Evolutionary conservation across 1,140 invertebrate genomes (phyloP).

Genomic region (Elysia chlorotica): DNA sequence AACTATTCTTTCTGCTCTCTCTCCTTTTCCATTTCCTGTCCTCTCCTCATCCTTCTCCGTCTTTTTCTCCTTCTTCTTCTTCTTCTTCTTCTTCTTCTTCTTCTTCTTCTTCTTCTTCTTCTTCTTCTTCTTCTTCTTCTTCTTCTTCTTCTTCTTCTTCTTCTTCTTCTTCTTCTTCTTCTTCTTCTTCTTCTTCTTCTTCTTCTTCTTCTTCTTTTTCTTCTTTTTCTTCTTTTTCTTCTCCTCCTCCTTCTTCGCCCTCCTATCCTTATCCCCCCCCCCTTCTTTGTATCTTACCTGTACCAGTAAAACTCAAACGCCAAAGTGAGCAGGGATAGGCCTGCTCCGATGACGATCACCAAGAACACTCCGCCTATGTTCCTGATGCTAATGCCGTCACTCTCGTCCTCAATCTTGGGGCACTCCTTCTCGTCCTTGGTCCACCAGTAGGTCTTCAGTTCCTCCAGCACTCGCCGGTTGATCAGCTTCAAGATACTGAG

Average conservation of each 20-base stretch:
- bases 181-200: background rate
- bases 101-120: constrained; percentile 18
- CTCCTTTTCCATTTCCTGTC: background rate
- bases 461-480: constrained; percentile 90
- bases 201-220: background rate
- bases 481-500: constrained; percentile 89
- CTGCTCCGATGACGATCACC: constrained; percentile 53
- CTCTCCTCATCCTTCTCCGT: background rate
- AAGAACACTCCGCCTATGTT: constrained; percentile 98
- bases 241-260: background rate
- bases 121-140: constrained; percentile 17
- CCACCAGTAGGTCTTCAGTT: constrained; percentile 96
- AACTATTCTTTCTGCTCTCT: too few relatives aligned
- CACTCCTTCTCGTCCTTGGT: constrained; percentile 83
- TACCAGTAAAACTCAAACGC: constrained; percentile 85
- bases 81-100: constrained; percentile 11
- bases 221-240: background rate
- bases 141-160: background rate
- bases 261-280: background rate
- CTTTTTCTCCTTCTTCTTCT: constrained; percentile 6
- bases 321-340: constrained; percentile 79
- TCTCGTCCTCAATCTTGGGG: constrained; percentile 87
- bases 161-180: constrained; percentile 3
- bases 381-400: constrained; percentile 94
- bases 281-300: constrained; percentile 16